Base-by-base conservation (phyloP, 2,888 invertebrate genomes). In the Watsonalla cultraria region DNA sequence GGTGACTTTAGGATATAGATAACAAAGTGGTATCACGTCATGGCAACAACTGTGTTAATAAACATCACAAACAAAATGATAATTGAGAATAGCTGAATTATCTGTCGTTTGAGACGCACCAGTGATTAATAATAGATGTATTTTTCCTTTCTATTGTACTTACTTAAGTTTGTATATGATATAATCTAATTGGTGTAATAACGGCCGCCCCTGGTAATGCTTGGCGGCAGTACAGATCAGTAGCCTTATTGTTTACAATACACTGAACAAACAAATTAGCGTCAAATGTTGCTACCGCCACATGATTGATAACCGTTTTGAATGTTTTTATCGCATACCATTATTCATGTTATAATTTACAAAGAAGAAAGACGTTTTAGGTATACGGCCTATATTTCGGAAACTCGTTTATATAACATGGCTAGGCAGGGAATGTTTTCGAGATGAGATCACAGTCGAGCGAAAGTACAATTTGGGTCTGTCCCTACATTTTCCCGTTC, bases 271-370 rank as follows among this genome's bases (percentile, higher is more conserved):
- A 61, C 55, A 60, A 62, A 64, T 64, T 60, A 60, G 57, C 56
- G 64, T 62, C 64, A 56, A 51, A 54, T 46, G 51, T 37, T 51
- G 54, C 57, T 52, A 55, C 54, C 58, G 58, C 57, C 35, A 47
- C 50, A 51, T 64, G 64, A 64, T 66, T 59, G 60, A 61, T 66
- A 56, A 8, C 39, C 51, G 56, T 55, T 46, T 48, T 54, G 46
- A 14, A 54, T 59, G 49, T 49, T 49, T 49, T 60, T 60, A 60
- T 48, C 54, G 52, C 59, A 47, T 37, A 52, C 54, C 58, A 55
- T 57, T 54, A 45, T 59, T 57, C 52, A 57, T 5, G 42, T 37
- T 37, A 48, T 35, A 35, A 48, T 13, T 48, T 35, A 48, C 35
- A 48, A 37, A 37, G 8, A 37, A 37, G 8, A 7, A 37, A 7